Conservation (phyloP, 2,797 vertebrate species). For the Xyrichtys novacula region DNA sequence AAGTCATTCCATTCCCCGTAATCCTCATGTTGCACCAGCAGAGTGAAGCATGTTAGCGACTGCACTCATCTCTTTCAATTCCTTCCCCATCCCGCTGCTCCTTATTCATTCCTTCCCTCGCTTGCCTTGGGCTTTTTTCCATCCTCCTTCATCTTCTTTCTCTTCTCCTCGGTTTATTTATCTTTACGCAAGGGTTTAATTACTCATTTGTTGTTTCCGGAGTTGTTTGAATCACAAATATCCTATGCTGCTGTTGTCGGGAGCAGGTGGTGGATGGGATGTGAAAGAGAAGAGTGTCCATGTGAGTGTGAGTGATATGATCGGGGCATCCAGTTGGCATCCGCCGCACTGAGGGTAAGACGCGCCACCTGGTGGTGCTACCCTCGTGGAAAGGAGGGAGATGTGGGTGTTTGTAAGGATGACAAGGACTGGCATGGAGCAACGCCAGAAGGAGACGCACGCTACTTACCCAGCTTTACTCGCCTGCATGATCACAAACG, state of each 20-base stretch:
- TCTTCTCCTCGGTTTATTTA: constrained; percentile 73
- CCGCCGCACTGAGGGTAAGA: constrained; percentile 61
- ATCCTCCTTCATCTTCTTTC: constrained; percentile 49
- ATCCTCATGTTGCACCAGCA: constrained; percentile 38
- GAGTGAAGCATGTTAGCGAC: constrained; percentile 35
- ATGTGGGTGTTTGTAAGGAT: constrained; percentile 28
- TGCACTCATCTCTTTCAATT: constrained; percentile 23
- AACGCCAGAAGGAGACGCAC: constrained; percentile 28
- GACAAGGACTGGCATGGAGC: constrained; percentile 11
- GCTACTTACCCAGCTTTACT: constrained; percentile 69
- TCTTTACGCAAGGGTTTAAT: constrained; percentile 80
- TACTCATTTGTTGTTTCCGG: constrained; percentile 84
- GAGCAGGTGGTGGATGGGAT: constrained; percentile 69
- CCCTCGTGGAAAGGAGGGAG: constrained; percentile 17
- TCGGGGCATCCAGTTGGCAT: constrained; percentile 33
- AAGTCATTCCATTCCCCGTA: constrained; percentile 55
- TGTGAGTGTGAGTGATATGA: constrained; percentile 21
- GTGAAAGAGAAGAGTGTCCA: constrained; percentile 45
- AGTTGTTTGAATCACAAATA: constrained; percentile 79
- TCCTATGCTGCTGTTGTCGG: constrained; percentile 49
- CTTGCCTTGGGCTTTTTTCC: constrained; percentile 48
- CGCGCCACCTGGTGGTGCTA: constrained; percentile 70
- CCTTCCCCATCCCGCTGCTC: constrained; percentile 37
- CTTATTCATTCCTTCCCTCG: constrained; percentile 36
- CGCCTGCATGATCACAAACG: constrained; percentile 70